Evolutionary conservation across 2,113 vertebrate genomes (phyloP), one percentile per base, ranked within the genome.

Genomic region (Dascyllus trimaculatus): DNA sequence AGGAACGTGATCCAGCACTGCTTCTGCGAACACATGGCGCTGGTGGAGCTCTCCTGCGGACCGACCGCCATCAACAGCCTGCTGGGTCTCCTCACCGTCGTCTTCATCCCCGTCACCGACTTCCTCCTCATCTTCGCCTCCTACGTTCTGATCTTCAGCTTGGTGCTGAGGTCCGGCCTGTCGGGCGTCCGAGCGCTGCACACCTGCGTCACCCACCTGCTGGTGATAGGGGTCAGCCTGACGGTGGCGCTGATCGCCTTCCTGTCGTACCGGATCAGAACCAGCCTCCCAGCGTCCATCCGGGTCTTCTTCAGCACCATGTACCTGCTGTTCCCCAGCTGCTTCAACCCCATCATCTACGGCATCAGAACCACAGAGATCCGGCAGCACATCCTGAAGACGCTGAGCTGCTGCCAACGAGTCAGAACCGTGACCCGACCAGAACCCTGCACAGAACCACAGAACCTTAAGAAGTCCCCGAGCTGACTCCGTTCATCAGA

Each of bases 21-120:
- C 19, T 75, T 89, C 88, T 89, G 85, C 29, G 88, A 89, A 46
- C 88, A 89, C 88, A 89, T 85, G 88, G 85, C 76, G 0, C 15
- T 89, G 29, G 88, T 89, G 75, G 35, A 56, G 21, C 25, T 89
- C 69, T 76, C 79, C 38, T 89, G 88, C 32, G 85, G 82, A 22
- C 71, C 43, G 48, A 85, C 79, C 0, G 5, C 69, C 15, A 0
- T 65, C 1, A 89, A 89, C 69, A 87, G 14, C 2, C 17, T 82
- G 29, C 14, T 35, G 0, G 85, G 88, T 0, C 1, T 87, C 11
- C 2, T 51, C 0, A 0, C 24, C 0, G 4, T 81, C 1, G 35
- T 74, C 51, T 6, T 69, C 1, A 51, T 75, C 22, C 11, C 69
- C 0, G 52, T 89, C 0, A 8, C 19, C 0, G 85, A 89, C 19